phyloP scores from a whole-genome alignment of 2,888 invertebrate species.

The Tetranychus truncatus region DNA sequence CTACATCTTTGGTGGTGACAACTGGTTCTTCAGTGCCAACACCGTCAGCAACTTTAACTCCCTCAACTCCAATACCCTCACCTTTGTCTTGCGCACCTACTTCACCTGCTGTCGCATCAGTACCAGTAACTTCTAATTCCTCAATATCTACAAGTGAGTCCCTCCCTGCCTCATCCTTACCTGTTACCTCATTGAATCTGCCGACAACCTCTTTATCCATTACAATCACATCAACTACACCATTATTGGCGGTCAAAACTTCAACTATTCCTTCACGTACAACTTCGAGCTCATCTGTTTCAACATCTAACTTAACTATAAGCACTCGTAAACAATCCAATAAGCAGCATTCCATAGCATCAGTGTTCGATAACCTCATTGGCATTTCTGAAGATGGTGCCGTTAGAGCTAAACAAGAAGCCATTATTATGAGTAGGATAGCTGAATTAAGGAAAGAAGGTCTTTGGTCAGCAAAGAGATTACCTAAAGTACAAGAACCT shows the following conservation, averaged over 20 bases:
- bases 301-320: slow-evolving; percentile 8
- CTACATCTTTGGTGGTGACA: neutral
- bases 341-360: slow-evolving; percentile 29
- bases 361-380: slow-evolving; percentile 32
- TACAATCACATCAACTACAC: slow-evolving; percentile 1
- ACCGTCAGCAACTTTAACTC: too few relatives aligned
- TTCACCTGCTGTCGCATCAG: neutral
- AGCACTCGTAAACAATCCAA: slow-evolving; percentile 13
- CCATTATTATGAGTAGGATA: slow-evolving; percentile 77
- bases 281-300: slow-evolving; percentile 27
- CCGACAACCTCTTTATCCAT: neutral
- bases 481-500: slow-evolving; percentile 80
- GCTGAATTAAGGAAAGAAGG: slow-evolving; percentile 80
- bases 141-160: neutral
- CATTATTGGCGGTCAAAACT: neutral
- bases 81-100: neutral
- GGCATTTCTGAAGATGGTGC: slow-evolving; percentile 53
- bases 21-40: too few relatives aligned
- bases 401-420: slow-evolving; percentile 75
- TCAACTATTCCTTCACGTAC: slow-evolving; percentile 24
- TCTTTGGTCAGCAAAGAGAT: slow-evolving; percentile 73
- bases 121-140: neutral
- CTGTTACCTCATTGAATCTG: neutral
- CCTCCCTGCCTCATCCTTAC: neutral
- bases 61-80: too few relatives aligned